Evolutionary conservation across 2,797 vertebrate genomes (phyloP), one percentile per base, ranked within the genome.

Genomic region (Allenopithecus nigroviridis): DNA sequence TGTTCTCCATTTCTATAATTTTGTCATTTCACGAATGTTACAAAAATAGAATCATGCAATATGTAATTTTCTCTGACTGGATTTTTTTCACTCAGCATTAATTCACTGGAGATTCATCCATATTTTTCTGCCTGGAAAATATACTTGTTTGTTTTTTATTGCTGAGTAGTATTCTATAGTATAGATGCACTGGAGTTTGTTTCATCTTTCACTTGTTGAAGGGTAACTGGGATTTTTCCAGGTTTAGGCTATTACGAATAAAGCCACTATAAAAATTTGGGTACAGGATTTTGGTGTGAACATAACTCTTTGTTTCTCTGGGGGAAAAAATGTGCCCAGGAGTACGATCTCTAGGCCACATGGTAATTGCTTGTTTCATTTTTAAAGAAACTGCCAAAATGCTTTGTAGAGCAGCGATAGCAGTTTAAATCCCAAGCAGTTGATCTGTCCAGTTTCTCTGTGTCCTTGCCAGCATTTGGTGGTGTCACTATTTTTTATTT

Each of bases 121-220:
- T 26, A 70, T 72, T 72, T 17, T 50, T 91, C 33, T 74, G 39
- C 39, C 33, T 61, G 39, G 11, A 39, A 64, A 78, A 76, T 36
- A 36, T 36, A 13, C 53, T 53, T 28, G 17, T 39, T 53, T 36
- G 4, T 76, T 85, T 93, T 83, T 50, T 9, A 72, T 36, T 70
- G 61, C 36, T 80, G 8, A 43, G 16, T 68, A 28, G 53, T 64
- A 64, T 59, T 61, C 70, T 36, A 55, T 24, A 36, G 10, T 53
- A 53, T 39, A 26, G 48, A 64, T 89, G 6, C 22, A 53, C 30
- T 12, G 46, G n/a, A 21, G 22, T 89, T 89, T 88, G 68, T 80
- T 94, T 91, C 88, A 89, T 28, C 46, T 88, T 91, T 88, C n/a
- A 57, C 11, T 17, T 78, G 41, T 33, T 84, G 50, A 94, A 89